Base-by-base conservation (phyloP, 2,888 invertebrate species). In the Neoascia interrupta region DNA sequence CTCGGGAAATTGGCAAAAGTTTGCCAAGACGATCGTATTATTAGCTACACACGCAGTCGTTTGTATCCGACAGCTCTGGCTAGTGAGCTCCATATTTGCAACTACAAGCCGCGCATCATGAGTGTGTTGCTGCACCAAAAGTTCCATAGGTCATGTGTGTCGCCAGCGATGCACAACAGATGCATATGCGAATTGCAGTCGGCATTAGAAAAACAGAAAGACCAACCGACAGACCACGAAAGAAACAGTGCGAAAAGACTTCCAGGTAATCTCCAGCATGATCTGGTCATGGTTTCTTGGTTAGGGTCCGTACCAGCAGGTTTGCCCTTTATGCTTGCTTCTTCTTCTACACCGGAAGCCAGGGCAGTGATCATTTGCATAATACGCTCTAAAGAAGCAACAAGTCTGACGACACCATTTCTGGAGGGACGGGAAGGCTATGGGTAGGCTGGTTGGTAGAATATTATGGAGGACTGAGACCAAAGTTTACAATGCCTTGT, bases 321-420 rank as follows among this genome's bases (percentile, higher is more conserved):
- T 51, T 45, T 36, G 49, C 51, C 58, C 41, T 63, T 47, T 53
- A 54, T 70, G 19, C 56, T 31, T 5, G 39, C 10, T 13, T 13
- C n/a, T 61, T 51, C n/a, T 23, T 53, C 53, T 23, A 16, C 28
- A 73, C 79, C 79, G 79, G 79, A 79, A 79, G 79, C 73, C 60
- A 31, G 56, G 66, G 56, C 79, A 79, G 41, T 79, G 73, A 76
- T 79, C 79, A 79, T 79, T 73, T 79, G 79, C 79, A 79, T 79
- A 79, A 73, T 73, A 45, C 34, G 41, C 53, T n/a, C 26, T 36
- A 53, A 66, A 79, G 54, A 79, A 60, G 54, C 66, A 54, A 43
- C 64, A 37, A 73, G 37, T 73, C 41, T n/a, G n/a, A n/a, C n/a
- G n/a, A n/a, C n/a, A n/a, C n/a, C n/a, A n/a, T n/a, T n/a, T n/a